These are phyloP conservation scores for Elmis aenea DNA, from an alignment of 2,888 invertebrate species.

Conservation along the genomic window DNA sequence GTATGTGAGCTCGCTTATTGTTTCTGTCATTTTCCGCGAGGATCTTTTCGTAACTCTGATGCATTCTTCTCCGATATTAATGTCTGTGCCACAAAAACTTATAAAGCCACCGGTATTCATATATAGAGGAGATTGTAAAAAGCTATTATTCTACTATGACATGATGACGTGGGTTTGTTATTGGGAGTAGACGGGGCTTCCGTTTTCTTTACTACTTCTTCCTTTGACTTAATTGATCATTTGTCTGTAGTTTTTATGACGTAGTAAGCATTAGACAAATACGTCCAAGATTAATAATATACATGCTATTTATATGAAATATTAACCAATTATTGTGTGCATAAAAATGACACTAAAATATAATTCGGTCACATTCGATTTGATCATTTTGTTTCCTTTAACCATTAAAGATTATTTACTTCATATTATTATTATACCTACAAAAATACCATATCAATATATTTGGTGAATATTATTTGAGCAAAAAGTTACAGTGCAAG, in stretches of 20 bases:
- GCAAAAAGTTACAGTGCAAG: too few relatives aligned
- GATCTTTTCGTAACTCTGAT: conserved; percentile 22
- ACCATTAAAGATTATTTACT: too few relatives aligned
- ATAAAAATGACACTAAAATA: too few relatives aligned
- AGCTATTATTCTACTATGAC: conserved; percentile 36
- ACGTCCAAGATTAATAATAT: too few relatives aligned
- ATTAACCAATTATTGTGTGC: too few relatives aligned
- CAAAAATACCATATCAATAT: too few relatives aligned
- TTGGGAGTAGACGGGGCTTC: conserved; percentile 30
- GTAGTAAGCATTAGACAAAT: too few relatives aligned
- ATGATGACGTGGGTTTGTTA: conserved; percentile 33
- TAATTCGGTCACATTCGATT: too few relatives aligned
- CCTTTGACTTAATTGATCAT: conserved; percentile 43
- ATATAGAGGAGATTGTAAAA: conserved; percentile 23
- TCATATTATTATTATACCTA: too few relatives aligned
- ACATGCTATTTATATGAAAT: too few relatives aligned
- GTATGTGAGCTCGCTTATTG: conserved; percentile 40
- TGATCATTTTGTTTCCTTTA: too few relatives aligned
- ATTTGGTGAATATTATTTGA: too few relatives aligned
- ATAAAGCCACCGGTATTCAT: conserved; percentile 22
- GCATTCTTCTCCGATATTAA: conserved; percentile 38
- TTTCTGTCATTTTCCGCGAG: conserved; percentile 34
- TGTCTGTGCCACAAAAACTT: conserved; percentile 28
- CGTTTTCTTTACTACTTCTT: conserved; percentile 35
- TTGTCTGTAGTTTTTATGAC: conserved; percentile 35